Conservation (phyloP, 2,113 vertebrate genomes). For the Orcinus orca region DNA sequence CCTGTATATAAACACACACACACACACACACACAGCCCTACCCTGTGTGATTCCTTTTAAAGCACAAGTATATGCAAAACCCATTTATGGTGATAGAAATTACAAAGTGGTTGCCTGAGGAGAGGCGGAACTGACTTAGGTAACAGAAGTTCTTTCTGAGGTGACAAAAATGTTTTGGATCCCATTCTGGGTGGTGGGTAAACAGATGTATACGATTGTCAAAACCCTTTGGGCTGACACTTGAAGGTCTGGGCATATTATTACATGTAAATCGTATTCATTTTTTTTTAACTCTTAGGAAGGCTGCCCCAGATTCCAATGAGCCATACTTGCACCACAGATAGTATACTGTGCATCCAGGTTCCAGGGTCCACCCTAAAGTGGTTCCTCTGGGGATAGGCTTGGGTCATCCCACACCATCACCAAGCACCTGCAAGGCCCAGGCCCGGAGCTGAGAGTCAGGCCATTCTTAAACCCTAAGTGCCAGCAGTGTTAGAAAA, state of each 20-base stretch:
- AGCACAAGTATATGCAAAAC: neutral
- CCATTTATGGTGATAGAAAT: neutral
- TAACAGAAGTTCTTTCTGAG: neutral
- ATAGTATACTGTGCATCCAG: no score
- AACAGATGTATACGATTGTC: neutral
- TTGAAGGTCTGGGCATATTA: neutral
- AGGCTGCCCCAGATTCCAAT: neutral
- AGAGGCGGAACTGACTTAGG: neutral
- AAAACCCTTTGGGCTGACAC: neutral
- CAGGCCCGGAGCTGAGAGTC: neutral
- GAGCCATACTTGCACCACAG: neutral
- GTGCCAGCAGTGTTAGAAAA: neutral
- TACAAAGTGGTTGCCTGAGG: neutral
- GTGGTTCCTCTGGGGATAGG: neutral
- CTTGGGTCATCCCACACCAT: no score
- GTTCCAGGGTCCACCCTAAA: neutral
- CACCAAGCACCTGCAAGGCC: neutral
- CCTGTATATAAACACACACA: neutral
- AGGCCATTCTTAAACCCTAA: neutral
- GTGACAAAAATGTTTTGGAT: neutral
- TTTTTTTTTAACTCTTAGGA: neutral
- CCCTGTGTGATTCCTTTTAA: neutral
- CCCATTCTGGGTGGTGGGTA: neutral
- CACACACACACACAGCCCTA: neutral
- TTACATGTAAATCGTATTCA: no score